phyloP scores from a whole-genome alignment of 1,140 invertebrate genomes.

The Calephelis virginiensis region DNA sequence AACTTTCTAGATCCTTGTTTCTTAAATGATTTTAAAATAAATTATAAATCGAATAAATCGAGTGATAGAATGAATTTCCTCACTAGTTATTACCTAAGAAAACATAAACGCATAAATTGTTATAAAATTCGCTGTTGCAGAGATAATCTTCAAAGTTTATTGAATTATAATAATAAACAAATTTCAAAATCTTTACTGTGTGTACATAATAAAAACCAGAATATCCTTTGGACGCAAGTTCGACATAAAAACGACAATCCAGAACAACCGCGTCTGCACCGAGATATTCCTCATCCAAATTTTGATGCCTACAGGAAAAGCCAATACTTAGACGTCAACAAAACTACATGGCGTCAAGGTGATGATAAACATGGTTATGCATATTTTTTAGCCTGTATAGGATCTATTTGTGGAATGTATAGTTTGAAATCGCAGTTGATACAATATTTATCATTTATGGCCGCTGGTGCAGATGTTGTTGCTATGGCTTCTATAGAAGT shows the following conservation, averaged over 20 bases:
- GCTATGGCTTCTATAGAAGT: constrained; percentile 59
- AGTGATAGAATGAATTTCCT: constrained; percentile 1
- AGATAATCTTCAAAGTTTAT: background rate
- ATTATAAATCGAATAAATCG: background rate
- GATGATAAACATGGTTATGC: constrained; percentile 50
- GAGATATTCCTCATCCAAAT: constrained; percentile 54
- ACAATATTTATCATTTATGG: constrained; percentile 51
- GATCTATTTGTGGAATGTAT: constrained; percentile 47
- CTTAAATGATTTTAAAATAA: background rate
- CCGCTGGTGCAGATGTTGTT: constrained; percentile 53
- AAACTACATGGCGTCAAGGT: constrained; percentile 50
- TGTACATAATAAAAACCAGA: background rate
- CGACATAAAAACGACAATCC: constrained; percentile 45
- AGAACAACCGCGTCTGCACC: constrained; percentile 40
- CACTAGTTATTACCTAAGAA: background rate
- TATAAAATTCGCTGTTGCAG: background rate
- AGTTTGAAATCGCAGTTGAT: constrained; percentile 42
- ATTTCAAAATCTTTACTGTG: constrained; percentile 14
- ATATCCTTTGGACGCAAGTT: constrained; percentile 48
- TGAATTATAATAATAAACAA: background rate
- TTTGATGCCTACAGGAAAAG: constrained; percentile 60
- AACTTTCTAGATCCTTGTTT: background rate
- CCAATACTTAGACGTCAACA: constrained; percentile 45
- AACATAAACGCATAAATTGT: background rate
- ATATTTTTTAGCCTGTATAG: constrained; percentile 52